Base-by-base conservation (phyloP, 2,888 invertebrate genomes). In the Eupithecia tripunctaria region DNA sequence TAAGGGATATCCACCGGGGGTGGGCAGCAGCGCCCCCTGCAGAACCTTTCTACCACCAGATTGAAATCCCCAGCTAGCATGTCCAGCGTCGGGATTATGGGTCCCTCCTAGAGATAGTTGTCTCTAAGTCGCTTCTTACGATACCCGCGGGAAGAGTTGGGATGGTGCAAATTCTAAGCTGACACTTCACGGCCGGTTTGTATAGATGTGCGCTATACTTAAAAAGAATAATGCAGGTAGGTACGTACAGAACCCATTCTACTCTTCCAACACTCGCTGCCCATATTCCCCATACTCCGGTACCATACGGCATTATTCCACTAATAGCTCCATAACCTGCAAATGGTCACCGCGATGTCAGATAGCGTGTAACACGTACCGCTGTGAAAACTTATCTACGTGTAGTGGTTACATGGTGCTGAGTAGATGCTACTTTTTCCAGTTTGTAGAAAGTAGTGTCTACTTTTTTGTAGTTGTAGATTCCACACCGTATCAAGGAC, bases 351-450 rank as follows among this genome's bases (percentile, higher is more conserved):
- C 51, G 64, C 72, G 80, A 79, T 79, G 74, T 47, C 47, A 69
- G 76, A 80, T 72, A 78, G 72, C 75, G 82, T 82, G 85, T 83
- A 84, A 81, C 84, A 80, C 78, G 86, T 84, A 77, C 82, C 80
- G 78, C 81, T 84, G 83, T 85, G 84, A 83, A 85, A 84, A 82
- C 85, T 81, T 12, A 25, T 51, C 41, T 21, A 51, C 51, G 4
- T 81, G 10, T 74, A 67, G 12, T 77, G 83, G 60, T 84, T 80
- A 87, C 82, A 88, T 86, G 83, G 71, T 67, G 70, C 25, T 56
- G 8, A 21, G 8, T 43, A 41, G 47, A 1, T 12, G 21, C 12
- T 51, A 51, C 51, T 51, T 21, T 51, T 4, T 51, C 51, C 0
- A 18, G 10, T 10, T 10, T 43, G 43, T 0, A n/a, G 10, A 47